These are phyloP conservation scores for Peromyscus attwateri DNA, from an alignment of 2,797 vertebrate genomes.

Conservation along the genomic window DNA sequence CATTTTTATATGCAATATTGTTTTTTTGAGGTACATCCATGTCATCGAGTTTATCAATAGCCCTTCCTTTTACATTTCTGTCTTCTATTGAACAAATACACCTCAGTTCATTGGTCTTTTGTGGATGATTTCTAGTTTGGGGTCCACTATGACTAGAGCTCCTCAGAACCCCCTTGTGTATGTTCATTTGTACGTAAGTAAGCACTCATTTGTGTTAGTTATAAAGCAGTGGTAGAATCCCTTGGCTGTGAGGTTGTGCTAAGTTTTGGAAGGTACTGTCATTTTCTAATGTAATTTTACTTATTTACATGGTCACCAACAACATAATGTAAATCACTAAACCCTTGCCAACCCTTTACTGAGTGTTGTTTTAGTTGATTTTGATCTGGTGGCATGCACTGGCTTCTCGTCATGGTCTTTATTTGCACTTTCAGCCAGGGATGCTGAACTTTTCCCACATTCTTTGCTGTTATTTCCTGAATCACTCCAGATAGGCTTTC, in stretches of 20 bases:
- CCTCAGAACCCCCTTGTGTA: not conserved
- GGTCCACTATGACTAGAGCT: not conserved
- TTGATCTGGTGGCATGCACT: not conserved
- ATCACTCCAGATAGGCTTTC: not conserved
- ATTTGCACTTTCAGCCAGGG: not conserved
- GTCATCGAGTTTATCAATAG: not conserved
- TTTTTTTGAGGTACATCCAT: slow-evolving; percentile 2
- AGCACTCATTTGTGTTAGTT: not conserved
- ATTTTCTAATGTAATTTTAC: slow-evolving; percentile 27
- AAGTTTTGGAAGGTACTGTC: slow-evolving; percentile 7
- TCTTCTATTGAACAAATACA: not conserved
- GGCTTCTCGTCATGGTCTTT: not conserved
- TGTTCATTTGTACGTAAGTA: not conserved
- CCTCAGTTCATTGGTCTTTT: not conserved
- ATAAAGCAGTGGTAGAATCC: not conserved
- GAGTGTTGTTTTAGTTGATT: not conserved
- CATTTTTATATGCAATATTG: not conserved
- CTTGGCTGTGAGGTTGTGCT: not conserved
- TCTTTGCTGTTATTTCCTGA: not conserved
- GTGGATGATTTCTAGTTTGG: not conserved
- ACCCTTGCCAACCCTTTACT: not conserved
- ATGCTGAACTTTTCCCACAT: not conserved
- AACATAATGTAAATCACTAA: not conserved
- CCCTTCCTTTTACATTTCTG: not conserved
- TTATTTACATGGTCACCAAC: not conserved